These are phyloP conservation scores for Enteromius trimaculatus DNA, from an alignment of 2,797 vertebrate genomes.

Conservation along the genomic window DNA sequence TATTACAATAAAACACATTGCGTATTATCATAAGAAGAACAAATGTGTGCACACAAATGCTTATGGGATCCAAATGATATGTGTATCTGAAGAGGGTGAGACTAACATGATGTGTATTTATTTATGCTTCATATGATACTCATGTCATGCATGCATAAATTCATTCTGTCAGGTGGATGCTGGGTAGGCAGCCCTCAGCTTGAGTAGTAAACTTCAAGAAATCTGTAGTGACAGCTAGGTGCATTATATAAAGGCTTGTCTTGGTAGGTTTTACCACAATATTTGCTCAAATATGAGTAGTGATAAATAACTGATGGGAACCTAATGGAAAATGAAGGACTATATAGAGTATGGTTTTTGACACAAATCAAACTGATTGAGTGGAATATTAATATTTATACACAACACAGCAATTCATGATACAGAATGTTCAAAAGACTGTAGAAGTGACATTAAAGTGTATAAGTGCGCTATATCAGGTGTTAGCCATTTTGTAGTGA, in stretches of 20 bases:
- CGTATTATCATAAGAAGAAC: neutral
- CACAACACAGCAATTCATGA: neutral
- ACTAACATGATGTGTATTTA: slow-evolving; percentile 16
- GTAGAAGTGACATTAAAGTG: neutral
- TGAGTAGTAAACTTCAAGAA: slow-evolving; percentile 14
- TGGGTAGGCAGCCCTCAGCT: slow-evolving; percentile 17
- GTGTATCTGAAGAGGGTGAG: slow-evolving; percentile 10
- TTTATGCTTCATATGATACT: slow-evolving; percentile 24
- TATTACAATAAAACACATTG: neutral
- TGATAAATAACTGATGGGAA: neutral
- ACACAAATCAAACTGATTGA: neutral
- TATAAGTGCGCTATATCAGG: neutral
- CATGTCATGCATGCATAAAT: slow-evolving; percentile 26
- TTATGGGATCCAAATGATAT: neutral
- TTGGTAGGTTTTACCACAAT: slow-evolving; percentile 6
- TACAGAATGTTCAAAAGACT: neutral
- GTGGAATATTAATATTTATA: neutral
- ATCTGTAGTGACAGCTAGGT: slow-evolving; percentile 32
- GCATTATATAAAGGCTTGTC: slow-evolving; percentile 21
- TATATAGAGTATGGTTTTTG: neutral
- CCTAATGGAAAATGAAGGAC: neutral
- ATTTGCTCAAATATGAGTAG: slow-evolving; percentile 8
- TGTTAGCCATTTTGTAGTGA: neutral
- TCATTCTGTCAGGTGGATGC: slow-evolving; percentile 31
- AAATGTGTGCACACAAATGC: neutral